phyloP scores from a whole-genome alignment of 2,113 vertebrate genomes.

The Candoia aspera region DNA sequence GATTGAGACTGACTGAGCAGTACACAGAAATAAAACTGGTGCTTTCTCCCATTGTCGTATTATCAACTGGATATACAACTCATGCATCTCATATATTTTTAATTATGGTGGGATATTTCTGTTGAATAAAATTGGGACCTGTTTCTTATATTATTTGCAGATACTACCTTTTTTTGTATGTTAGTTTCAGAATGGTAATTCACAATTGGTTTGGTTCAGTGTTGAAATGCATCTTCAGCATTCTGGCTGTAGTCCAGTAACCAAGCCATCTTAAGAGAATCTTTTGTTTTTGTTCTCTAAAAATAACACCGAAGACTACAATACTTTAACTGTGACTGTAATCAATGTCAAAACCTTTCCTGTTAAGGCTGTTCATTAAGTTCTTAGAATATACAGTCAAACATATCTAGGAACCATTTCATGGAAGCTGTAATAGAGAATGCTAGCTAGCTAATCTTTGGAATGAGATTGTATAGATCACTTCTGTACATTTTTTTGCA shows the following conservation, averaged over 20 bases:
- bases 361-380: background rate
- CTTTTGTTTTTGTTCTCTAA: slow-evolving; percentile 6
- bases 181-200: background rate
- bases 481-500: background rate
- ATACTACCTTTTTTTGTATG: background rate
- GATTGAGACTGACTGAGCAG: background rate
- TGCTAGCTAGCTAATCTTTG: background rate
- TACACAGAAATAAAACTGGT: background rate
- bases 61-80: background rate
- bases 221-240: slow-evolving; percentile 5
- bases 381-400: background rate
- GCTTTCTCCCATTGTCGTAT: background rate
- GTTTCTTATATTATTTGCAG: background rate
- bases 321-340: slow-evolving; percentile 7
- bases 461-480: background rate
- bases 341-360: slow-evolving; percentile 6
- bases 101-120: background rate
- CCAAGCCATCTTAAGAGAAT: background rate
- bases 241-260: slow-evolving; percentile 2
- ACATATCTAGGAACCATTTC: background rate
- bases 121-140: background rate
- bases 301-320: slow-evolving; percentile 5
- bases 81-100: background rate
- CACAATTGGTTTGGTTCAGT: background rate
- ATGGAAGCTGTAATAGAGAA: background rate